Base-by-base conservation (phyloP, 2,113 vertebrate species). In the Cryptotis parvus region DNA sequence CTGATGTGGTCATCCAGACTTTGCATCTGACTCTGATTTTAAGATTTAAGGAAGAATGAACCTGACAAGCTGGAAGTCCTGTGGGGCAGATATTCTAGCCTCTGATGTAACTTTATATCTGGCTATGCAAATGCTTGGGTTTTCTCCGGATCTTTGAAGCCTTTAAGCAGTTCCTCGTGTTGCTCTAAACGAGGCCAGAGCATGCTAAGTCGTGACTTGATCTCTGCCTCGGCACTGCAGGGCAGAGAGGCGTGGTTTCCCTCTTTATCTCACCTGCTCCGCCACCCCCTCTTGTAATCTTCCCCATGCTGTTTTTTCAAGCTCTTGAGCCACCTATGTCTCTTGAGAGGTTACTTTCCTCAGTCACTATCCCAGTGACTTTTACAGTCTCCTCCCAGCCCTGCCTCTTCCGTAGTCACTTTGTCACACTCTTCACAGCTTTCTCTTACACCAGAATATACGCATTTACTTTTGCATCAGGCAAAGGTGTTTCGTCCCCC, bases 51-150 rank as follows among this genome's bases (percentile, higher is more conserved):
- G 87, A 88, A 94, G 82, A 95, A 91, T 91, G 90, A 94, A 93
- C 93, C 84, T 93, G 95, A 94, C 92, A 93, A 80, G 93, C 94
- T 92, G 18, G 66, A 88, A 88, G 79, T 90, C 88, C 91, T 94
- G 35, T 88, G 82, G 92, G 82, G 75, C 31, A 95, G 93, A 86
- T 94, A 95, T 85, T 94, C 83, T 78, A 90, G 94, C 82, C 90
- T 94, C 72, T 70, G 73, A 70, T 90, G 93, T 94, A 94, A 96
- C 86, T 89, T 91, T 97, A 89, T 97, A 95, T 96, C 91, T 94
- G 91, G 63, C 91, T 93, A 95, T 96, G 93, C 91, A 96, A 95
- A 94, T 94, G 85, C 33, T 94, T 94, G 93, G 88, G 82, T 97
- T 95, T 94, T 91, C 79, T 79, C 88, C 31, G 68, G 82, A 90